phyloP scores from a whole-genome alignment of 1,140 invertebrate species.

The Orius insidiosus region DNA sequence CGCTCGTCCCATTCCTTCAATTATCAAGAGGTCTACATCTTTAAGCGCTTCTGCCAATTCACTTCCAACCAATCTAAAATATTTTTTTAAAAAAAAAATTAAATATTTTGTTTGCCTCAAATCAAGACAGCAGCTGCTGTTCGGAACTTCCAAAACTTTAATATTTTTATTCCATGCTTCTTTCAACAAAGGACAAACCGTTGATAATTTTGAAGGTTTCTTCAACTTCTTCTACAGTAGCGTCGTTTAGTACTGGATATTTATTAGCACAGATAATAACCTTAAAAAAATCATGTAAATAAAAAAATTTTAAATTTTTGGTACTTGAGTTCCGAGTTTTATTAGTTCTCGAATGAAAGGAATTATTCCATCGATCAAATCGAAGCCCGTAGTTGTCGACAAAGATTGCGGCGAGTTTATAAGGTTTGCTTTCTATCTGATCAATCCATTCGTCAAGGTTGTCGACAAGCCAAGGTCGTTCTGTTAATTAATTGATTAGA shows the following conservation, averaged over 20 bases:
- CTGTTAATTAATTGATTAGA: conserved; percentile 33
- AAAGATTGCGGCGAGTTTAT: conserved; percentile 78
- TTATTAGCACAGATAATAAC: neutral
- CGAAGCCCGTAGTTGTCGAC: conserved; percentile 88
- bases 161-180: neutral
- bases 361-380: conserved; percentile 77
- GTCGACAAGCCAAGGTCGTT: conserved; percentile 73
- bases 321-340: conserved; percentile 33
- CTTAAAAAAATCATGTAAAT: neutral
- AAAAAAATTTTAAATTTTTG: no score
- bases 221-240: neutral
- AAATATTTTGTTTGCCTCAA: conserved; percentile 4
- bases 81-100: neutral
- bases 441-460: conserved; percentile 64
- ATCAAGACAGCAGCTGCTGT: conserved; percentile 12
- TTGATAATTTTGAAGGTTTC: neutral
- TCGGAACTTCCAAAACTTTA: conserved; percentile 2
- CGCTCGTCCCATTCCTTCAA: conserved; percentile 90
- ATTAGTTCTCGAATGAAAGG: conserved; percentile 78
- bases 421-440: conserved; percentile 42
- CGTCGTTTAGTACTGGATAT: conserved; percentile 1
- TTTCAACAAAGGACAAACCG: neutral
- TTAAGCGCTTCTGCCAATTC: neutral
- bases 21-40: conserved; percentile 65
- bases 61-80: conserved; percentile 6